Conservation (phyloP, 2,888 invertebrate species). For the Eremobia ochroleuca region DNA sequence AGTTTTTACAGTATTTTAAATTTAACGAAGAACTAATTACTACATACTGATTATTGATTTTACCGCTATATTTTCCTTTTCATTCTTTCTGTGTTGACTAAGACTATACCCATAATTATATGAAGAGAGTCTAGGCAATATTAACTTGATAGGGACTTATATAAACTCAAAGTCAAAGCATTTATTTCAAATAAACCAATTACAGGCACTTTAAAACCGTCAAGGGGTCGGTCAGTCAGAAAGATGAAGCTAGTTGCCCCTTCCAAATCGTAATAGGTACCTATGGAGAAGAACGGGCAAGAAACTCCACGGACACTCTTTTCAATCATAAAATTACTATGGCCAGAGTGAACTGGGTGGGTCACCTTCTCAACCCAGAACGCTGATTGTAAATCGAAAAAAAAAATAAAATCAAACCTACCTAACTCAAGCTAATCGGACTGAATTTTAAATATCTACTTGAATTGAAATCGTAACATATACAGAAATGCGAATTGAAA, state of each 20-base stretch:
- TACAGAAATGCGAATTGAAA: slow-evolving; percentile 26
- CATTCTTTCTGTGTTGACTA: rapidly evolving
- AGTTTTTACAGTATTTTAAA: slow-evolving; percentile 5
- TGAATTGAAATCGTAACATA: slow-evolving; percentile 21
- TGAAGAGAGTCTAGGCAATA: no score
- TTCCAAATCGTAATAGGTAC: no score
- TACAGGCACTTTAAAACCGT: no score
- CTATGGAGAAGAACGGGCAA: no score
- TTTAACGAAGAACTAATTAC: neutral
- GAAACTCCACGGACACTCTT: no score
- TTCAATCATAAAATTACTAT: no score
- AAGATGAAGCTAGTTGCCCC: no score
- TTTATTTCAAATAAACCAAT: no score
- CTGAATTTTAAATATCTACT: neutral
- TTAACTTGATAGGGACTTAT: no score
- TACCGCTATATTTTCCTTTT: neutral
- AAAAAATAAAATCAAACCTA: neutral
- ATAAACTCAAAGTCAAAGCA: neutral
- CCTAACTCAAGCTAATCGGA: neutral
- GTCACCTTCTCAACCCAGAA: neutral
- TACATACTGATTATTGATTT: neutral
- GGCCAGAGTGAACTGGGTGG: neutral
- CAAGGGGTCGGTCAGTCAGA: no score
- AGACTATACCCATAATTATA: no score
- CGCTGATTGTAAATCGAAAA: neutral